Base-by-base conservation (phyloP, 2,113 vertebrate species). In the Phoenicopterus ruber region DNA sequence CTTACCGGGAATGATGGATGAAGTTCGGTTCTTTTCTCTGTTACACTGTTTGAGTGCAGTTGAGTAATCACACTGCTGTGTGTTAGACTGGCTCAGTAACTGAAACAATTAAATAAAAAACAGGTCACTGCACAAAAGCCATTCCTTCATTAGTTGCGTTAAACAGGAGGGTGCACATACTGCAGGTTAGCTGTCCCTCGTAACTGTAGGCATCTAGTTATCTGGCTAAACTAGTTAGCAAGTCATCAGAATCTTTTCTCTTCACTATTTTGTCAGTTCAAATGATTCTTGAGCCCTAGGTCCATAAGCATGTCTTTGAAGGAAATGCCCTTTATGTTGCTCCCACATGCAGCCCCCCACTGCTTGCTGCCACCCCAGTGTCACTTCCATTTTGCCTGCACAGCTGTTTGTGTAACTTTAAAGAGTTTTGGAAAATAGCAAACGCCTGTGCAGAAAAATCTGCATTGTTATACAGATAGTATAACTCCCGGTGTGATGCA, bases 1-100 rank as follows among this genome's bases (percentile, higher is more conserved):
- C 97, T 83, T 98, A 99, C 99, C 98, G 24, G 99, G 99, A 83
- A 99, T 98, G 90, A 99, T 96, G 11, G 99, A 98, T 62, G 98
- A 98, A 63, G 92, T 98, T 94, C 99, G 97, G 97, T 99, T 99
- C 96, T 99, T 99, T 81, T 98, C 98, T 84, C 98, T 98, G 97
- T 99, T 99, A 92, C 97, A 98, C 40, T 99, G 98, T 92, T 98
- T 99, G 95, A 99, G 97, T 70, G 99, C 99, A 85, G 98, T 95
- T 28, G 98, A 98, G 83, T 97, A 98, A 97, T 99, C 99, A 26
- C 97, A 96, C 54, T 98, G 98, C 55, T 99, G 98, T 77, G 97
- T 98, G 92, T 97, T 98, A 40, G 98, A 96, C 57, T 99, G 98
- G 97, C 98, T 98, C 86, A 99, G 96, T 93, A 99, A 97, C 99